These are phyloP conservation scores for Eremophila alpestris DNA, from an alignment of 2,797 vertebrate genomes.

Conservation along the genomic window DNA sequence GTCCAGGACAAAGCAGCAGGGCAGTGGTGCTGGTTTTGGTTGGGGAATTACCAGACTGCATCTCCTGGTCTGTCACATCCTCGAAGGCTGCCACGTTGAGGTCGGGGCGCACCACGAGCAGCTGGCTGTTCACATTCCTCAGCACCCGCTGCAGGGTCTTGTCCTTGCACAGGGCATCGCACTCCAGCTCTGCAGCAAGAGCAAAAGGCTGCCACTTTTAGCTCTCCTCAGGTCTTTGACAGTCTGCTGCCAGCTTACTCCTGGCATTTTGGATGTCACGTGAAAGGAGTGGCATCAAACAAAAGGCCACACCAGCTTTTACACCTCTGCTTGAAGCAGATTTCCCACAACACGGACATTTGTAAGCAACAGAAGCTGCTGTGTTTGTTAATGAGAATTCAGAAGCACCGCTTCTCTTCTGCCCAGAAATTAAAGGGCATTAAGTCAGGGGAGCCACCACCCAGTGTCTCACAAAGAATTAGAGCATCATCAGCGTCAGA, in stretches of 20 bases:
- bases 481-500: not conserved
- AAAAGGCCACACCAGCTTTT: not conserved
- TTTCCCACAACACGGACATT: not conserved
- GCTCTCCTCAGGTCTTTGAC: not conserved
- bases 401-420: not conserved
- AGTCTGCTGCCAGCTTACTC: not conserved
- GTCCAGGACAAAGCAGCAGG: not conserved
- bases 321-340: not conserved
- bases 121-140: not conserved
- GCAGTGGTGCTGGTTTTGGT: not conserved
- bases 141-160: not conserved
- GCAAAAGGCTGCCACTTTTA: not conserved
- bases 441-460: not conserved
- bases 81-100: conserved; percentile 41
- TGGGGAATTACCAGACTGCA: conserved; percentile 31
- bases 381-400: not conserved
- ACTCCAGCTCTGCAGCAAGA: conserved; percentile 22
- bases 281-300: not conserved
- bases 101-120: conserved; percentile 44
- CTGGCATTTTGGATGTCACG: not conserved
- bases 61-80: conserved; percentile 34
- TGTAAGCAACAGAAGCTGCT: not conserved
- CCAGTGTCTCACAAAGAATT: not conserved
- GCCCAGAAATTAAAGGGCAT: not conserved
- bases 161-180: conserved; percentile 27